These are phyloP conservation scores for Rallus limicola DNA, from an alignment of 2,113 vertebrate genomes.

Conservation along the genomic window DNA sequence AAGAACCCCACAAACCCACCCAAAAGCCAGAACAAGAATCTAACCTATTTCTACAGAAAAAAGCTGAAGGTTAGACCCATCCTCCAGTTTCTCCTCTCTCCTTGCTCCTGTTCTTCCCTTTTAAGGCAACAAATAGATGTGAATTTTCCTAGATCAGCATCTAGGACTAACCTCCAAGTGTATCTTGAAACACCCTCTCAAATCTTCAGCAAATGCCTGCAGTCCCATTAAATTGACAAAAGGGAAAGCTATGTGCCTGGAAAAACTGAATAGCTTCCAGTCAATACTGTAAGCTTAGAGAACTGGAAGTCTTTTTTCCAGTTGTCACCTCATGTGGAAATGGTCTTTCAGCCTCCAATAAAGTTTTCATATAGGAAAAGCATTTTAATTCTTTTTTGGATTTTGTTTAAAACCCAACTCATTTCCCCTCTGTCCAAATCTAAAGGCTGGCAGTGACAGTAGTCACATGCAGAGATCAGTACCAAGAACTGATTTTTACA, in stretches of 20 bases:
- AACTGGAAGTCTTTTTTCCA: neutral
- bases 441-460: neutral
- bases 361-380: neutral
- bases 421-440: neutral
- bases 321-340: neutral
- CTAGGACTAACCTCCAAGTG: neutral
- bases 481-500: neutral
- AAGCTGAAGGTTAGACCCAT: neutral
- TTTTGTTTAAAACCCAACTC: neutral
- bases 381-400: neutral
- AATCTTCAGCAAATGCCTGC: neutral
- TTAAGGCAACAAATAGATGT: neutral
- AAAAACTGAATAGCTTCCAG: neutral
- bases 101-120: neutral
- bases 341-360: neutral
- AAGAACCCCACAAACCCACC: no score
- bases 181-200: neutral
- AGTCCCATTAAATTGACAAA: neutral
- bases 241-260: neutral
- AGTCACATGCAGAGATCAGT: neutral
- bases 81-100: neutral
- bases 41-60: neutral
- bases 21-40: no score
- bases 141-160: neutral
- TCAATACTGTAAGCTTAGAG: neutral